phyloP scores from a whole-genome alignment of 2,888 invertebrate genomes.

The Endomychus coccineus region DNA sequence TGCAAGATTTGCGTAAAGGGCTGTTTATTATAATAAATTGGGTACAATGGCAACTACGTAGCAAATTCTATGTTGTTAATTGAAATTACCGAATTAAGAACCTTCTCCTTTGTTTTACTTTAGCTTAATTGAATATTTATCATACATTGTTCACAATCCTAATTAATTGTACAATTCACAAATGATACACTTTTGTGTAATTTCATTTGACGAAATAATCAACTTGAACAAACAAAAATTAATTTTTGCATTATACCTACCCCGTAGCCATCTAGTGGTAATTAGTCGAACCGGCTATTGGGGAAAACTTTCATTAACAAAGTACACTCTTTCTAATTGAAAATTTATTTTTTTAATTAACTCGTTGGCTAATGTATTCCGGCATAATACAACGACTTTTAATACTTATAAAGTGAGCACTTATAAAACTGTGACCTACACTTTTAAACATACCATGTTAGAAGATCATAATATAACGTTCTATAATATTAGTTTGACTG shows the following conservation, averaged over 20 bases:
- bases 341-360: conserved; percentile 38
- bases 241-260: conserved; percentile 22
- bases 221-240: conserved; percentile 26
- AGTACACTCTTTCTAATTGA: conserved; percentile 37
- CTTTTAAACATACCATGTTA: too few species aligned
- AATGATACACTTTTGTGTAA: conserved; percentile 19
- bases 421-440: too few species aligned
- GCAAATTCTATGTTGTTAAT: background rate
- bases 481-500: too few species aligned
- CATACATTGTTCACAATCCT: background rate
- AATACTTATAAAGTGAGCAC: too few species aligned
- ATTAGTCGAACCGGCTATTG: conserved; percentile 31
- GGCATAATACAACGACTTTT: background rate
- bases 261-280: conserved; percentile 31
- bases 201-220: conserved; percentile 25
- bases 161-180: conserved; percentile 1
- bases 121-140: background rate
- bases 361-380: conserved; percentile 23
- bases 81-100: background rate
- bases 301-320: conserved; percentile 36
- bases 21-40: conserved; percentile 12
- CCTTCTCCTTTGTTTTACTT: background rate
- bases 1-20: too few species aligned
- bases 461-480: too few species aligned
- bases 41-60: conserved; percentile 9